phyloP scores from a whole-genome alignment of 2,888 invertebrate genomes.

The Calameuta pallipes region DNA sequence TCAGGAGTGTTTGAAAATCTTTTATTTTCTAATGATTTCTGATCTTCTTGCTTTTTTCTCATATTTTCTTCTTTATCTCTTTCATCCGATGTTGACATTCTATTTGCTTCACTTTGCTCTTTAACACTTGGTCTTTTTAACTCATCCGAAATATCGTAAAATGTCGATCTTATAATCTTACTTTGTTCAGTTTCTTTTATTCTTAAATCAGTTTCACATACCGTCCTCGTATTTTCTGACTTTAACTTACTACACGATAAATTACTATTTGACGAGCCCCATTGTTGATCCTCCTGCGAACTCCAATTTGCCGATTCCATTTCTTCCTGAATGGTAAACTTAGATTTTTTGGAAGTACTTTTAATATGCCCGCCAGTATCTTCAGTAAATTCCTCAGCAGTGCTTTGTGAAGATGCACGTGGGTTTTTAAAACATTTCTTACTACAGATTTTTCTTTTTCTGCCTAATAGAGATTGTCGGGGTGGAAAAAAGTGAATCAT shows the following conservation, averaged over 20 bases:
- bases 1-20: neutral
- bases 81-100: neutral
- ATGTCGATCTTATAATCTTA: neutral
- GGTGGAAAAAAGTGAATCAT: slow-evolving; percentile 7
- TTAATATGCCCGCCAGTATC: neutral
- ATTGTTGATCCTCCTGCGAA: neutral
- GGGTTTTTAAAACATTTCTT: neutral
- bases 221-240: neutral
- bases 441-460: neutral
- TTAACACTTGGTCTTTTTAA: neutral
- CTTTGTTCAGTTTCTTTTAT: neutral
- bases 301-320: neutral
- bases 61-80: neutral
- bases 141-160: neutral
- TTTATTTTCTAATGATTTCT: neutral
- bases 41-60: slow-evolving; percentile 1
- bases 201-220: neutral
- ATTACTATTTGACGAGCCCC: neutral
- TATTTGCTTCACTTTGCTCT: neutral
- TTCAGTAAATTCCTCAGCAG: neutral
- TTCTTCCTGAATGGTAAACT: slow-evolving; percentile 1
- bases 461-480: neutral
- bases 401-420: neutral
- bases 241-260: neutral
- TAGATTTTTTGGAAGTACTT: neutral